Base-by-base conservation (phyloP, 1,140 invertebrate species). In the Vanessa tameamea region DNA sequence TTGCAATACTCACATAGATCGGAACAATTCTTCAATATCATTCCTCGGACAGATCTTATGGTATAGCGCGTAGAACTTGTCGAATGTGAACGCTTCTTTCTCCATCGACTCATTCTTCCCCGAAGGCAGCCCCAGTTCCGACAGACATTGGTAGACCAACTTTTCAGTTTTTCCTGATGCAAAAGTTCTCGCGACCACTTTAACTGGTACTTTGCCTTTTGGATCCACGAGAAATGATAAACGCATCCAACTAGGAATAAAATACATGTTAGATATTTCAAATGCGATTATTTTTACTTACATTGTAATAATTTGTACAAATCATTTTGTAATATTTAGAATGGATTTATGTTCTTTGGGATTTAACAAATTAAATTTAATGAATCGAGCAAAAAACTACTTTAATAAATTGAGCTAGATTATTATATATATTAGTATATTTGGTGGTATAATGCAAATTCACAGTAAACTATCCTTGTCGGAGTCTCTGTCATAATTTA, bases 31-130 rank as follows among this genome's bases (percentile, higher is more conserved):
- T 92, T 99, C 99, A 80, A 99, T 99, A 90, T 99, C 99, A 85
- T 99, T 99, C 78, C 99, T 95, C 11, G 99, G 99, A 91, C 99
- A 99, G 81, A 99, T 99, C 94, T 99, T 99, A 91, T 99, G 98
- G 92, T 99, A 99, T 1, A 99, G 94, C 53, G 97, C 96, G 93
- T 99, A 99, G 93, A 99, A 99, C 88, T 99, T 99, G 76, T 99
- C 99, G 91, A 99, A 99, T 2, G 99, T 99, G 88, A 99, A 99
- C 72, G 97, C 96, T 67, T 95, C 95, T 63, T 96, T 97, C 83
- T 99, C 98, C 92, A 99, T 99, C 47, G 97, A 97, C 89, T 99
- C 99, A 85, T 97, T 97, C 95, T 99, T 99, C 81, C 98, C 99
- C 79, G 97, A 97, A 7, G 99, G 98, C 69, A 99, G 94, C 50